Conservation (phyloP, 2,888 invertebrate genomes). For the Peribatodes rhomboidaria region DNA sequence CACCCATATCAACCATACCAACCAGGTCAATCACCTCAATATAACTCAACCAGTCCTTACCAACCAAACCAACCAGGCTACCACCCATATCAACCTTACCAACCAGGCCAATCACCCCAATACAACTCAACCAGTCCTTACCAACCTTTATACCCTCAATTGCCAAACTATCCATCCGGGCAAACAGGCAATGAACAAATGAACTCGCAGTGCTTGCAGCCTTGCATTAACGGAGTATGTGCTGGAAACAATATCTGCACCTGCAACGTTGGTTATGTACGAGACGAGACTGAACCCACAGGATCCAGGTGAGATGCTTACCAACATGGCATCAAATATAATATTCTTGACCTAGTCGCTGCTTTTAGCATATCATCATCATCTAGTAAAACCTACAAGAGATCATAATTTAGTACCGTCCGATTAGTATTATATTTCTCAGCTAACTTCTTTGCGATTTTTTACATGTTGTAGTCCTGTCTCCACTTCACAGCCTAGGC, state of each 20-base stretch:
- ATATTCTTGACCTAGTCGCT: no score
- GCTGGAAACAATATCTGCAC: constrained; percentile 82
- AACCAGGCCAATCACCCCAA: constrained; percentile 37
- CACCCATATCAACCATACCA: constrained; percentile 32
- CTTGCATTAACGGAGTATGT: constrained; percentile 90
- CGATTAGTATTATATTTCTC: no score
- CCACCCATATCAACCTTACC: constrained; percentile 30
- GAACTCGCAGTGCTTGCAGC: constrained; percentile 82
- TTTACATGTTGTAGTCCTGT: no score
- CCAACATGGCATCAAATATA: background rate
- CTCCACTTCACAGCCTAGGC: no score
- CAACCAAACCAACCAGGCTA: constrained; percentile 31
- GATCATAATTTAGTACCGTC: no score
- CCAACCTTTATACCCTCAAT: constrained; percentile 33
- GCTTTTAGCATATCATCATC: background rate
- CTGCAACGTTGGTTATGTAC: constrained; percentile 83
- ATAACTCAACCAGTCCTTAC: constrained; percentile 16
- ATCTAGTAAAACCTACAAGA: no score
- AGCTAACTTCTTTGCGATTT: no score
- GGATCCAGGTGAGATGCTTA: constrained; percentile 59
- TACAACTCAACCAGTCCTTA: constrained; percentile 21
- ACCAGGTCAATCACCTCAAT: constrained; percentile 36
- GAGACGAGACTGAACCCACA: constrained; percentile 69
- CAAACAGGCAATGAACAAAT: constrained; percentile 42
- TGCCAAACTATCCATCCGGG: constrained; percentile 36